Evolutionary conservation across 2,113 vertebrate genomes (phyloP).

Genomic region (Rhinopithecus roxellana): DNA sequence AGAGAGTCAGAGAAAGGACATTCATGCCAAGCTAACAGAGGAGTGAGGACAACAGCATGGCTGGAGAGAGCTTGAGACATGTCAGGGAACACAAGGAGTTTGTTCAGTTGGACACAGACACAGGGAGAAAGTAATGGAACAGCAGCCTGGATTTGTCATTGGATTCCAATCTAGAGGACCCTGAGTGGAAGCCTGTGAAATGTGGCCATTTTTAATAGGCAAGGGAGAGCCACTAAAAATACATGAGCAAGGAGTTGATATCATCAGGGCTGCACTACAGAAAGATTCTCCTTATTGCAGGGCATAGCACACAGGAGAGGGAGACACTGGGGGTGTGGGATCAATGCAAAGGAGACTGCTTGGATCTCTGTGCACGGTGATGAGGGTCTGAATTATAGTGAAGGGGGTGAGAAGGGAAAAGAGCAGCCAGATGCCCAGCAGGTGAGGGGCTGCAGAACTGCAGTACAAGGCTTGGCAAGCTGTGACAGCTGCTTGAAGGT

Average conservation of each 20-base stretch:
- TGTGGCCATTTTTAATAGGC: background rate
- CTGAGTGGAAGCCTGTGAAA: background rate
- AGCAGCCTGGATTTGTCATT: fast-evolving
- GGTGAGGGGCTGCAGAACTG: background rate
- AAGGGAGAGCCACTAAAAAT: background rate
- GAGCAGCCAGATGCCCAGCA: background rate
- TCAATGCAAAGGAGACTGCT: fast-evolving
- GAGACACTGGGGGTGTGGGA: fast-evolving
- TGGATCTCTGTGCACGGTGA: fast-evolving
- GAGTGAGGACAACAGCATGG: background rate
- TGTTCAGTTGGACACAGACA: background rate
- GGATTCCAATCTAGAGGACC: background rate
- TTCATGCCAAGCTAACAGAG: too few species aligned
- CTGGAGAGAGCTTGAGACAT: too few species aligned
- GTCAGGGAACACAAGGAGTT: background rate
- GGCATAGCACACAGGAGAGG: fast-evolving
- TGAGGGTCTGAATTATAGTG: background rate
- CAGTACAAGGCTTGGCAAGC: background rate
- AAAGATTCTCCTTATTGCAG: fast-evolving
- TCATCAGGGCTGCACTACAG: background rate
- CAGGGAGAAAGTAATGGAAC: background rate
- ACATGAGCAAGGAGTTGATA: background rate
- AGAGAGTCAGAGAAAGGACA: background rate
- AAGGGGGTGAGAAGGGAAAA: fast-evolving
- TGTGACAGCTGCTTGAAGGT: background rate